phyloP scores from a whole-genome alignment of 2,113 vertebrate species.

The Saguinus imperator region DNA sequence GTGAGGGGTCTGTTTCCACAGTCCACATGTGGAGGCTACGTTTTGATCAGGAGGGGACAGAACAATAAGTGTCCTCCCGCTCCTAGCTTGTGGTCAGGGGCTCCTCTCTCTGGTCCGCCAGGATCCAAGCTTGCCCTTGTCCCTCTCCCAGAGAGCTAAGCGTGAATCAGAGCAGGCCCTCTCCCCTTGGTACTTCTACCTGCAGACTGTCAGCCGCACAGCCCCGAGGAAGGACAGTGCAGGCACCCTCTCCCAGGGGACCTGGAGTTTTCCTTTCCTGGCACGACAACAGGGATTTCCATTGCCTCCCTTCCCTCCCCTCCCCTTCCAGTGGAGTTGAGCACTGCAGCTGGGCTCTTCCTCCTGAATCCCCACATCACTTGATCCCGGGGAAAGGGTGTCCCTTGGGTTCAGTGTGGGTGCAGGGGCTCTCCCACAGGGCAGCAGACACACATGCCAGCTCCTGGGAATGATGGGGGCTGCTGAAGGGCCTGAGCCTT shows the following conservation, averaged over 20 bases:
- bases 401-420: no score
- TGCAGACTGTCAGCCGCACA: fast-evolving
- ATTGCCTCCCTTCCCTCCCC: neutral
- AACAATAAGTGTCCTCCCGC: neutral
- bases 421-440: neutral
- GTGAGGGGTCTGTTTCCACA: neutral
- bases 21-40: neutral
- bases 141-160: neutral
- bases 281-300: neutral
- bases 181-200: neutral
- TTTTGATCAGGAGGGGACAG: neutral
- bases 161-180: neutral
- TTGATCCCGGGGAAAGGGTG: neutral
- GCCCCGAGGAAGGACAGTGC: neutral
- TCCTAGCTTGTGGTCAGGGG: neutral
- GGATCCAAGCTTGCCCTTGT: neutral
- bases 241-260: neutral
- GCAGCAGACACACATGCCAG: neutral
- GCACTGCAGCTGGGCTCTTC: neutral
- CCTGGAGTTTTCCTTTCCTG: neutral
- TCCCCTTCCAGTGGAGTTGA: neutral
- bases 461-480: neutral
- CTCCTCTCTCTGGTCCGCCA: neutral
- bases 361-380: neutral
- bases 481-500: neutral